phyloP scores from a whole-genome alignment of 2,113 vertebrate species.

The Cochlearius cochlearius region DNA sequence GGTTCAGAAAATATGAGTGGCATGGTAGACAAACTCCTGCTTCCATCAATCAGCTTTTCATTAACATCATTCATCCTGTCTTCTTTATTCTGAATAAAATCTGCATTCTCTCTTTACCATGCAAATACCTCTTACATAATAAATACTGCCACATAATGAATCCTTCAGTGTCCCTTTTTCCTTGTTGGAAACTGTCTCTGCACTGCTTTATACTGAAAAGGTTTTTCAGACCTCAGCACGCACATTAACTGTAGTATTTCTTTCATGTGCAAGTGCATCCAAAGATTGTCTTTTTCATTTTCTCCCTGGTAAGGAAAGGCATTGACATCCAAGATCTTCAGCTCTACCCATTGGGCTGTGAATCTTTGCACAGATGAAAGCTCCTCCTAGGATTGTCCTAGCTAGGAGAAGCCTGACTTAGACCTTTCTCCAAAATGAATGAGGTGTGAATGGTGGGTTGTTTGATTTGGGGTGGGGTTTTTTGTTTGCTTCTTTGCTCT shows the following conservation, averaged over 20 bases:
- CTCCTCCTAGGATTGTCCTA: background rate
- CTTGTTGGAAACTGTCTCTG: background rate
- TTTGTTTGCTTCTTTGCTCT: background rate
- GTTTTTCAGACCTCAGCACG: background rate
- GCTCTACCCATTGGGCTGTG: background rate
- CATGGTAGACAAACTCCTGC: background rate
- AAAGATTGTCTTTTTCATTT: background rate
- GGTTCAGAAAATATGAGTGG: conserved; percentile 7
- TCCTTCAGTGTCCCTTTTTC: background rate
- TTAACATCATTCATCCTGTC: conserved; percentile 15
- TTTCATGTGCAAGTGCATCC: background rate
- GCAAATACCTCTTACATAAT: conserved; percentile 40
- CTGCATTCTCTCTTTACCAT: conserved; percentile 22
- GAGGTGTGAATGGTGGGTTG: background rate
- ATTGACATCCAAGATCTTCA: background rate
- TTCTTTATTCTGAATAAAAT: background rate
- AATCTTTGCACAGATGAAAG: background rate
- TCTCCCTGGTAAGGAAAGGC: background rate
- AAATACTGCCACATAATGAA: background rate
- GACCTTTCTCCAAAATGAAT: background rate
- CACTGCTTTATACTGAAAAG: background rate
- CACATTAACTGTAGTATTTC: background rate
- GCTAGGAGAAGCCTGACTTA: background rate
- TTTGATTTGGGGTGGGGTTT: background rate
- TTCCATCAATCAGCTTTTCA: conserved; percentile 44